Evolutionary conservation across 2,888 invertebrate genomes (phyloP), one percentile per base, ranked within the genome.

Genomic region (Troilus luridus): DNA sequence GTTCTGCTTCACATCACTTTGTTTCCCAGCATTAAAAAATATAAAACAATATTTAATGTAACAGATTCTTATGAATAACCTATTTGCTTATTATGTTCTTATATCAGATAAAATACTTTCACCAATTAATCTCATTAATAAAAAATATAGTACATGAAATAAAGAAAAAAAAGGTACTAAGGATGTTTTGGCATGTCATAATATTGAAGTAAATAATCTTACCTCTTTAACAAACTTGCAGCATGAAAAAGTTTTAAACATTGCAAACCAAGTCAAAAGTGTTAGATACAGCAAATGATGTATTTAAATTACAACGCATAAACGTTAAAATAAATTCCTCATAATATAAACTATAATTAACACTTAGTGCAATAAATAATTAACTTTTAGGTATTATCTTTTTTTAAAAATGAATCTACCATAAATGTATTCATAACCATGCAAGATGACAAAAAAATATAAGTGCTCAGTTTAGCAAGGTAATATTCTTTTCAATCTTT

Each of bases 151-250:
- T 24, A 67, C 14, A 24, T 6, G 24, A 67, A 67, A 12, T 27
- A 10, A 24, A 67, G 24, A 9, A 5, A 27, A 14, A n/a, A 67
- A 14, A 24, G 21, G 6, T 60, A 17, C 60, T 60, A 2, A n/a
- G 19, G 21, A 21, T 59, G 59, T 8, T 59, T 59, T 14, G 10
- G 59, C 14, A 6, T 14, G 24, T 12, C 67, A 67, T 41, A 77
- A 41, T 41, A 77, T 41, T 27, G 41, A 77, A 77, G 27, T 41
- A 77, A 17, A 77, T 12, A 41, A 54, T 85, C 85, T 85, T 85
- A 85, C 85, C 85, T 85, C 85, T 85, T 58, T 85, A 85, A 85
- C 85, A 85, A 85, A 85, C 85, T 85, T 85, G 85, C 85, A 85
- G 85, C 85, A 85, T 85, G 85, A 85, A 85, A 85, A 85, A 85